These are phyloP conservation scores for Matsumurasca onukii DNA, from an alignment of 1,140 invertebrate genomes.

Conservation along the genomic window DNA sequence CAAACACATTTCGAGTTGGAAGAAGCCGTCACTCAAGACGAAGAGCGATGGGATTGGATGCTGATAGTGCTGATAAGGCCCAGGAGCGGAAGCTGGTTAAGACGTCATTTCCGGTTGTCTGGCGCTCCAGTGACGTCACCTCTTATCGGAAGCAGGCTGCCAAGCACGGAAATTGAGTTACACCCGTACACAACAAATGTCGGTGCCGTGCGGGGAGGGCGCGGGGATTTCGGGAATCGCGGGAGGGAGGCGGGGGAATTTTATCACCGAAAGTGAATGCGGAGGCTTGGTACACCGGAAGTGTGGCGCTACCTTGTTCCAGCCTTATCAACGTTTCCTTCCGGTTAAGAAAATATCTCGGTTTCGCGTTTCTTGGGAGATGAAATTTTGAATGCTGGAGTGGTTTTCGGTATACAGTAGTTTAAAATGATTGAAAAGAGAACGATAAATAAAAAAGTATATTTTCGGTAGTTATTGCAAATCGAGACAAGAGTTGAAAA, in stretches of 20 bases:
- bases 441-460: no score
- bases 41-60: neutral
- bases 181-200: neutral
- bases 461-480: no score
- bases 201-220: neutral
- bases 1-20: neutral
- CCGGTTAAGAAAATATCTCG: neutral
- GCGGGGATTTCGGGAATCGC: neutral
- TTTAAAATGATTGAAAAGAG: no score
- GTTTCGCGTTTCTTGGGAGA: no score
- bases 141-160: neutral
- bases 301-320: conserved; percentile 15
- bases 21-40: neutral
- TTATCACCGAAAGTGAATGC: neutral
- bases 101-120: conserved; percentile 24
- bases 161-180: conserved; percentile 18
- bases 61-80: neutral
- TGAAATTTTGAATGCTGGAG: no score
- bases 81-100: conserved; percentile 10
- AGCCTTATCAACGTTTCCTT: conserved; percentile 11
- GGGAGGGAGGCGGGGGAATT: neutral
- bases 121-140: conserved; percentile 8
- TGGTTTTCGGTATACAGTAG: no score
- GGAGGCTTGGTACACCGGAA: neutral
- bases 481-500: no score